Evolutionary conservation across 1,140 invertebrate genomes (phyloP).

Genomic region (Orius insidiosus): DNA sequence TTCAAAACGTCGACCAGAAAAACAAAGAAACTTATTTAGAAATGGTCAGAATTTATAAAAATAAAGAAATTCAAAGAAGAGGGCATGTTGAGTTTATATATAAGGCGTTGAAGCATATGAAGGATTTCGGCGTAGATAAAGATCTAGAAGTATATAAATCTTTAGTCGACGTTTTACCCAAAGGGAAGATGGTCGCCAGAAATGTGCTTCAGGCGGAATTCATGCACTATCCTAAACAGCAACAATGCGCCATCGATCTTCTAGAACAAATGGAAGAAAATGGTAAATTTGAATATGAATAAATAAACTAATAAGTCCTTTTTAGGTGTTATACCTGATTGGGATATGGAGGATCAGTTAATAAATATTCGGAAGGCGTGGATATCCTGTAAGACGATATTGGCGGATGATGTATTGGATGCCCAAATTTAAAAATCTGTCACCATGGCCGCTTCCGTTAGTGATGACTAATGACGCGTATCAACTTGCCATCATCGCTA

Average conservation of each 20-base stretch:
- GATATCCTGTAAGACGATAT: conserved; percentile 63
- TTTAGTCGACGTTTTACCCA: conserved; percentile 79
- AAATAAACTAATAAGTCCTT: conserved; percentile 1
- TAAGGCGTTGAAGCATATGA: conserved; percentile 69
- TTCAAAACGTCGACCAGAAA: conserved; percentile 34
- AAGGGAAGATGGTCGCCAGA: conserved; percentile 67
- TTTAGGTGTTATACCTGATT: conserved; percentile 74
- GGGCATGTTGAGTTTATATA: conserved; percentile 91
- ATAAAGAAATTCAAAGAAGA: conserved; percentile 36
- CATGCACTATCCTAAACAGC: conserved; percentile 86
- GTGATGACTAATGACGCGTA: conserved; percentile 51
- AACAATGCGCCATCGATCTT: conserved; percentile 73
- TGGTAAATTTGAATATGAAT: conserved; percentile 31
- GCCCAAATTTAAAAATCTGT: conserved; percentile 85
- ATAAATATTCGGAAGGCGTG: conserved; percentile 64
- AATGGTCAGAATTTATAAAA: conserved; percentile 52
- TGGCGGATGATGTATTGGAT: conserved; percentile 96
- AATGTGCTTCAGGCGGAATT: conserved; percentile 74
- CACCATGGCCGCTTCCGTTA: conserved; percentile 73
- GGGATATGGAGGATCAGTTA: conserved; percentile 67
- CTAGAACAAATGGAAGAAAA: conserved; percentile 82
- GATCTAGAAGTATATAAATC: conserved; percentile 86
- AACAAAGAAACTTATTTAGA: conserved; percentile 55
- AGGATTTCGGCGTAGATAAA: conserved; percentile 74
- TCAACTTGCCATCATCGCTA: conserved; percentile 69